Base-by-base conservation (phyloP, 1,140 invertebrate genomes). In the Neodiprion lecontei region DNA sequence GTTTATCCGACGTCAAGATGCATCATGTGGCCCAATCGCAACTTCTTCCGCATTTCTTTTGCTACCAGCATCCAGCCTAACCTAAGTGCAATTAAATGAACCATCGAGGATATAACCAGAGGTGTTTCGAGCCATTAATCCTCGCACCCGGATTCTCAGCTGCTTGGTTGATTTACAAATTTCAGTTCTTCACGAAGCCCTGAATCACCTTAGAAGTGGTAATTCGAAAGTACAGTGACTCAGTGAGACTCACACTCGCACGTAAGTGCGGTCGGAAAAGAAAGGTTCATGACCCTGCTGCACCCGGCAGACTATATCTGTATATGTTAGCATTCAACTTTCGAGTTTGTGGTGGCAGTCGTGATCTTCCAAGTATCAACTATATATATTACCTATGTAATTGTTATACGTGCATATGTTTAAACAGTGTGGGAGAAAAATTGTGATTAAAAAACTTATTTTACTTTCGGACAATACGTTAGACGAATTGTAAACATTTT, bases 201-300 rank as follows among this genome's bases (percentile, higher is more conserved):
- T 61, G 53, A 61, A 61, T 12, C 53, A 61, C 53, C n/a, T 61
- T 9, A 12, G 53, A 61, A 17, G 53, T 8, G 9, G 53, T 5
- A 17, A 61, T 61, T 61, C 53, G 53, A 61, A 61, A 61, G 53
- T 61, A 61, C 53, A 17, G 53, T 61, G 53, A 61, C 11, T 61
- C 53, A 61, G 53, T 61, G 53, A 61, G 53, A 14, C 53, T 61
- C 53, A 61, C 53, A 61, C n/a, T 61, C 53, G n/a, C 53, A 61
- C 53, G 7, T 40, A 40, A 61, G 11, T 61, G 53, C n/a, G 53
- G 53, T 12, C 53, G 53, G n/a, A 17, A 17, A 61, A 61, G 53
- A 8, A 61, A 61, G 53, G 53, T 61, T 61, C 53, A 61, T 17
- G 53, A 61, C 53, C 53, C 14, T 61, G 53, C 53, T 61, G n/a